A percentile compares a stretch with the other conserved stretches of the same genome.
These are phyloP conservation scores for Cyphomyrus plagiostoma DNA, from an alignment of 2,113 vertebrate species.

Conservation along the genomic window DNA sequence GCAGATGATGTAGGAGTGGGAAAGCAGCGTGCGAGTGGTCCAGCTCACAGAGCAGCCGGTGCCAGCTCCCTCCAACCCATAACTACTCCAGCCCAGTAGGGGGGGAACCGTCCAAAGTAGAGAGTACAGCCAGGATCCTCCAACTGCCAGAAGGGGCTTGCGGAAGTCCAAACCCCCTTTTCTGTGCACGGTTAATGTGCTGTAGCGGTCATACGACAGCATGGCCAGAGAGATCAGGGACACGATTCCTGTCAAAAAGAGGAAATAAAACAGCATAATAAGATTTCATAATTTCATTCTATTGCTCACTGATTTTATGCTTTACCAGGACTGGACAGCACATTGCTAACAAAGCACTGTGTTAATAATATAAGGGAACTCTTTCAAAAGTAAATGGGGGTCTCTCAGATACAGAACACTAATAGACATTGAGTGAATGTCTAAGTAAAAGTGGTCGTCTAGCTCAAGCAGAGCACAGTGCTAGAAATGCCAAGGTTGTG, in stretches of 20 bases:
- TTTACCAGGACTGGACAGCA: neutral
- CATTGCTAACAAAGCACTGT: neutral
- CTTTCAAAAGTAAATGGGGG: neutral
- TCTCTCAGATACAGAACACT: neutral
- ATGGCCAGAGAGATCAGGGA: constrained; percentile 62
- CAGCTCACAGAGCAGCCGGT: constrained; percentile 65
- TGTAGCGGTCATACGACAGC: constrained; percentile 67
- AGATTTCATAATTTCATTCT: neutral
- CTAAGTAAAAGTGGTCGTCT: neutral
- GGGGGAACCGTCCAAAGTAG: constrained; percentile 64
- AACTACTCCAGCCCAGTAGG: constrained; percentile 68
- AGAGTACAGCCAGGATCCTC: constrained; percentile 61
- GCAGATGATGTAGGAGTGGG: constrained; percentile 63
- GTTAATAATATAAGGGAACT: neutral
- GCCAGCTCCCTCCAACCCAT: constrained; percentile 59
- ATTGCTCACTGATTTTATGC: neutral
- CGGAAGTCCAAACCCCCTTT: constrained; percentile 44
- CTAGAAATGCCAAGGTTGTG: neutral
- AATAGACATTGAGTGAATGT: neutral
- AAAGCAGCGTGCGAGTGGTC: constrained; percentile 49
- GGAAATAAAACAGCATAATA: neutral
- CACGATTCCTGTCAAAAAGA: constrained; percentile 55
- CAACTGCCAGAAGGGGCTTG: constrained; percentile 58
- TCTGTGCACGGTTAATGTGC: constrained; percentile 58
- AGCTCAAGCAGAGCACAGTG: neutral